These are phyloP conservation scores for Hassar affinis DNA, from an alignment of 2,113 vertebrate genomes.

Conservation along the genomic window DNA sequence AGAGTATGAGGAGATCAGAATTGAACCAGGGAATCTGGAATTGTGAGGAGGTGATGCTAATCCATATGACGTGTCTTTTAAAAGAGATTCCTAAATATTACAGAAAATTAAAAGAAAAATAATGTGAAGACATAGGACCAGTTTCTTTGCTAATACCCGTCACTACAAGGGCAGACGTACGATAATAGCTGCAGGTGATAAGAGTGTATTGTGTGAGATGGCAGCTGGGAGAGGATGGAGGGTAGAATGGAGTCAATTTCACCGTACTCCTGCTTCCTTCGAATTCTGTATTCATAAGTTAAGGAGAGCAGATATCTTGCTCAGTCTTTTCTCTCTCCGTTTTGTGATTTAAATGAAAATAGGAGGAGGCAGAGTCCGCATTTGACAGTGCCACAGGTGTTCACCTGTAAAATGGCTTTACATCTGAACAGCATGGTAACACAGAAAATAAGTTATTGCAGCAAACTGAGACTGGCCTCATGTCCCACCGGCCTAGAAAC, in stretches of 20 bases:
- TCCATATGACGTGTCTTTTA: slow-evolving; percentile 33
- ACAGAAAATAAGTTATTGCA: slow-evolving; percentile 12
- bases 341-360: slow-evolving; percentile 50
- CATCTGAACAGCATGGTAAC: slow-evolving; percentile 1
- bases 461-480: background rate
- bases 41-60: background rate
- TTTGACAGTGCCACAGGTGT: slow-evolving; percentile 22
- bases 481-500: background rate
- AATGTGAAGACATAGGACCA: slow-evolving; percentile 29
- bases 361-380: background rate
- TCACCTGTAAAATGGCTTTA: slow-evolving; percentile 11
- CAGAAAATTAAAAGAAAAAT: slow-evolving; percentile 1
- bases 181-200: slow-evolving; percentile 67
- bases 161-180: slow-evolving; percentile 50
- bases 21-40: background rate
- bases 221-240: slow-evolving; percentile 34
- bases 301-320: slow-evolving; percentile 57
- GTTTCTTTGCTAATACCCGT: slow-evolving; percentile 50
- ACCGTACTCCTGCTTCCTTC: slow-evolving; percentile 62
- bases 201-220: slow-evolving; percentile 53
- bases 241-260: slow-evolving; percentile 24
- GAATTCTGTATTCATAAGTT: slow-evolving; percentile 64
- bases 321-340: slow-evolving; percentile 58
- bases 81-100: slow-evolving; percentile 34
- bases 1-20: background rate